phyloP scores from a whole-genome alignment of 2,797 vertebrate genomes.

The Ataeniobius toweri region DNA sequence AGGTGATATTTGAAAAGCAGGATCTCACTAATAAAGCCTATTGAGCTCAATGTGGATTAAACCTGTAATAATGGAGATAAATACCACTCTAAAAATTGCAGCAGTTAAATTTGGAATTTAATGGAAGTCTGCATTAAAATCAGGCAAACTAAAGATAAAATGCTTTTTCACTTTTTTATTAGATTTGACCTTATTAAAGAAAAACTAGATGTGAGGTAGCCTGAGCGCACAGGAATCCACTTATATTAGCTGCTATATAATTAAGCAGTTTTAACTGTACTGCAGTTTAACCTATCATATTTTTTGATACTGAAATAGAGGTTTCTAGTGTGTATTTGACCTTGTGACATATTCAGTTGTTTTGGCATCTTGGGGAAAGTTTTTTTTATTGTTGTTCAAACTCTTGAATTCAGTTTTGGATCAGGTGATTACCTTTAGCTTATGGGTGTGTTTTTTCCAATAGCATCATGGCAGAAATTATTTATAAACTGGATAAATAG shows the following conservation, averaged over 20 bases:
- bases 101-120: conserved; percentile 12
- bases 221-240: not conserved
- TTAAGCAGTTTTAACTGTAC: not conserved
- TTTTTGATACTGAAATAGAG: not conserved
- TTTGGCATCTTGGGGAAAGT: not conserved
- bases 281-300: not conserved
- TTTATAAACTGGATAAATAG: not conserved
- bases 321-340: conserved; percentile 35
- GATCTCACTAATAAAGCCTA: conserved; percentile 35
- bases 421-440: conserved; percentile 29
- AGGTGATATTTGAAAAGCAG: conserved; percentile 44
- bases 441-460: not conserved
- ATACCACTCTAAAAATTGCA: conserved; percentile 3
- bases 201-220: not conserved
- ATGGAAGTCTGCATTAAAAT: not conserved
- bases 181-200: not conserved
- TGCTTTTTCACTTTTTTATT: not conserved
- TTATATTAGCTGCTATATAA: not conserved
- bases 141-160: conserved; percentile 6
- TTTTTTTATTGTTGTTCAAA: conserved; percentile 27
- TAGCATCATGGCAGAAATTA: not conserved
- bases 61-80: conserved; percentile 28
- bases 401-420: conserved; percentile 36
- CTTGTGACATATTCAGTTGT: not conserved
- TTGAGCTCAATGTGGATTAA: conserved; percentile 10